Percentiles rank a stretch among this genome's conserved stretches.
phyloP scores from a whole-genome alignment of 2,797 vertebrate species.

The Schizothorax lantsangensis region DNA sequence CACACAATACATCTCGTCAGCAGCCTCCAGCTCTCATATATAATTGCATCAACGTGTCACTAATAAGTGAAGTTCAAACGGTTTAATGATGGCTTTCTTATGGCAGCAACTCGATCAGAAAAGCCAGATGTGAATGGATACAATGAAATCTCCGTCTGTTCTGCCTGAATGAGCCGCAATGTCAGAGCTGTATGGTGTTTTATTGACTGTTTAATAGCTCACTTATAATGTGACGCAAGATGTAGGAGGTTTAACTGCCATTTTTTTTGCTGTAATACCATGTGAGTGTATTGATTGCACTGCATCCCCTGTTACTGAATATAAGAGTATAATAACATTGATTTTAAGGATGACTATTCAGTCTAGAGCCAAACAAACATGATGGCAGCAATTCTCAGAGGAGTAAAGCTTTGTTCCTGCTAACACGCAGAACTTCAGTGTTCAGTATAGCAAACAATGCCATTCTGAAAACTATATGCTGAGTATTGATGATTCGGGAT shows the following conservation, averaged over 20 bases:
- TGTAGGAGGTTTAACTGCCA: constrained; percentile 34
- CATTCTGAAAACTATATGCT: not conserved
- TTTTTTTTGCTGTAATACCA: constrained; percentile 18
- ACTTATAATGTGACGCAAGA: constrained; percentile 13
- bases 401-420: constrained; percentile 1
- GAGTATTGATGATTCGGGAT: not conserved
- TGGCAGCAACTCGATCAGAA: not conserved
- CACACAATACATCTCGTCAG: not conserved
- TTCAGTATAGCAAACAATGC: not conserved
- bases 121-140: constrained; percentile 38
- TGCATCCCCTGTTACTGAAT: constrained; percentile 4
- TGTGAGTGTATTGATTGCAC: constrained; percentile 1
- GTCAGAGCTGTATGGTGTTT: constrained; percentile 21
- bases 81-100: constrained; percentile 17
- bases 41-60: constrained; percentile 20
- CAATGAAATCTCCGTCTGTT: constrained; percentile 41
- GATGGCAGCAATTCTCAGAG: constrained; percentile 6
- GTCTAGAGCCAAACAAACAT: not conserved
- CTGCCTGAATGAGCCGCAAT: constrained; percentile 1
- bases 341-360: constrained; percentile 3
- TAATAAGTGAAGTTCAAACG: constrained; percentile 20
- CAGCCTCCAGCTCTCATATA: constrained; percentile 1
- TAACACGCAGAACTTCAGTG: not conserved
- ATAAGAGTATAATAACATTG: not conserved
- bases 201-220: constrained; percentile 48